A percentile compares a stretch with the other conserved stretches of the same genome.
phyloP scores from a whole-genome alignment of 2,888 invertebrate genomes.

The Diabrotica balteata region DNA sequence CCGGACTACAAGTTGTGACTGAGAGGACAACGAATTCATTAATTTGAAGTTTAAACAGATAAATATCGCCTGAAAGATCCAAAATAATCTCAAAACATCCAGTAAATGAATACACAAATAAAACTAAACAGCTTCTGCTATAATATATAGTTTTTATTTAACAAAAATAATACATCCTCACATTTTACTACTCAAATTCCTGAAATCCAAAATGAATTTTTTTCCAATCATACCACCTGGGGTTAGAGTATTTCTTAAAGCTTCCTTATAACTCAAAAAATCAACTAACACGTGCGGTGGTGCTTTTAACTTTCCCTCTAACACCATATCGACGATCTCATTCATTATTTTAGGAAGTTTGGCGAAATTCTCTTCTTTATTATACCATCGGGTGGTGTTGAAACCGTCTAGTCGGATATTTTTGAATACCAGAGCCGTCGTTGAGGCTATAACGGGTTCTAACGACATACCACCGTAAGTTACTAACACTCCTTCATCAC shows the following conservation, averaged over 20 bases:
- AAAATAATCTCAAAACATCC: no score
- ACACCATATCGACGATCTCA: conserved; percentile 74
- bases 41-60: no score
- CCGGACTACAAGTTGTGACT: no score
- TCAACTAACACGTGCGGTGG: conserved; percentile 76
- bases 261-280: conserved; percentile 76
- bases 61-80: no score
- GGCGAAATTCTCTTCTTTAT: conserved; percentile 63
- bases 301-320: conserved; percentile 72
- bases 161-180: background rate
- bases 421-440: conserved; percentile 83
- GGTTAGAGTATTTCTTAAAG: conserved; percentile 73
- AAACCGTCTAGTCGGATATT: conserved; percentile 81
- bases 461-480: conserved; percentile 96
- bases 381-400: conserved; percentile 90
- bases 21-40: no score
- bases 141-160: no score
- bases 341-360: conserved; percentile 77
- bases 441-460: conserved; percentile 83
- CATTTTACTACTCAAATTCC: background rate
- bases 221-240: conserved; percentile 76
- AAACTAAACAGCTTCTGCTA: no score
- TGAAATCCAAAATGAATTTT: conserved; percentile 77
- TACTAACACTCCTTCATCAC: conserved; percentile 78
- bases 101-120: no score